These are phyloP conservation scores for Poecile atricapillus DNA, from an alignment of 2,113 vertebrate species.

Conservation along the genomic window DNA sequence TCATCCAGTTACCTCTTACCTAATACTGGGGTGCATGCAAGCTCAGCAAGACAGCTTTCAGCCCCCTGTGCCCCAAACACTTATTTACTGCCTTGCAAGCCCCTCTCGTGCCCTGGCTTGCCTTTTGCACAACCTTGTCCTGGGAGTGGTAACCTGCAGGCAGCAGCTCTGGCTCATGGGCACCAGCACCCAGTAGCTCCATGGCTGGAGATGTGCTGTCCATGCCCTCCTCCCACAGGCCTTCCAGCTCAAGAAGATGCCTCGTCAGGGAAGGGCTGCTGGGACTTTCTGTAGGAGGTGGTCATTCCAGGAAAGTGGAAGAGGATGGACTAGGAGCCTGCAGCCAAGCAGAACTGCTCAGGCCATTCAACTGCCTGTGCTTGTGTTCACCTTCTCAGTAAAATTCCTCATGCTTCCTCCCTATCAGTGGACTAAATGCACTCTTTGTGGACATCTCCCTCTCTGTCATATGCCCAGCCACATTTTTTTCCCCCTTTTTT, in stretches of 20 bases:
- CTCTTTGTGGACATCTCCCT: background rate
- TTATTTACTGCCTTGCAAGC: background rate
- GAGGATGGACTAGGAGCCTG: background rate
- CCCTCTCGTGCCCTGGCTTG: accelerated
- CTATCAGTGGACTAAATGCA: background rate
- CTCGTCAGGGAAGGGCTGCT: background rate
- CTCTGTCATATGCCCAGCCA: background rate
- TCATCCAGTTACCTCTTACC: background rate
- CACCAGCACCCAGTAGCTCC: no score
- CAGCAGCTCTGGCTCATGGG: no score
- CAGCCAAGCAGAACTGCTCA: background rate
- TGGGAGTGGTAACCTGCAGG: no score
- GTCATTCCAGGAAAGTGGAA: background rate
- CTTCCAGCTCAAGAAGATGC: background rate
- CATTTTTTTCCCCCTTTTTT: background rate
- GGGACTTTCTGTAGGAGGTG: background rate
- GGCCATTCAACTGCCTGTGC: background rate
- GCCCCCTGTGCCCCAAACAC: background rate
- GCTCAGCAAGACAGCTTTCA: background rate
- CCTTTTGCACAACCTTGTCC: background rate
- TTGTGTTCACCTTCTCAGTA: background rate
- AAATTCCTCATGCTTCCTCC: background rate
- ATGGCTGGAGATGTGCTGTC: background rate
- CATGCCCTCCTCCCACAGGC: background rate
- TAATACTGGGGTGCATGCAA: background rate